These are phyloP conservation scores for Venustaconcha ellipsiformis DNA, from an alignment of 1,140 invertebrate species.

Conservation along the genomic window DNA sequence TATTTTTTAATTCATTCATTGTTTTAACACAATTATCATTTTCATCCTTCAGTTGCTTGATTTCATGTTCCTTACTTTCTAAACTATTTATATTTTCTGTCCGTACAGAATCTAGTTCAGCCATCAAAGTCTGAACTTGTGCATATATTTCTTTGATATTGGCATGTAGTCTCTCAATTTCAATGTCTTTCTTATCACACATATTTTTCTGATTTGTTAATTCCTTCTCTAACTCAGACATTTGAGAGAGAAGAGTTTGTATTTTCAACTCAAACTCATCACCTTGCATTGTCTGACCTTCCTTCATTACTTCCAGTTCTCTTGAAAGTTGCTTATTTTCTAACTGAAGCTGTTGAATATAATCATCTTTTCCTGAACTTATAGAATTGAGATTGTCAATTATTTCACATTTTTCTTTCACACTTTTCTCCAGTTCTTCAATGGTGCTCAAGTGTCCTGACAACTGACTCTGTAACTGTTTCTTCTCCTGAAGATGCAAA, in stretches of 20 bases:
- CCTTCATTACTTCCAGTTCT: slow-evolving; percentile 21
- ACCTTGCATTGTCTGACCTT: slow-evolving; percentile 14
- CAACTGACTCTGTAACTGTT: too few relatives aligned
- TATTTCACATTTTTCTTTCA: neutral
- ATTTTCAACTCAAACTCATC: slow-evolving; percentile 19
- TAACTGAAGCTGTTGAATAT: neutral
- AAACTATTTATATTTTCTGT: neutral
- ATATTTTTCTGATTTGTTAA: slow-evolving; percentile 8
- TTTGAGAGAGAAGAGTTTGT: slow-evolving; percentile 11
- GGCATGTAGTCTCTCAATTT: neutral
- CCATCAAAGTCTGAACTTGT: neutral
- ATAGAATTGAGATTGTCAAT: neutral
- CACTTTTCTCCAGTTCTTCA: too few relatives aligned
- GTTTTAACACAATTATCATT: too few relatives aligned
- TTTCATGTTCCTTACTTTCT: slow-evolving; percentile 8
- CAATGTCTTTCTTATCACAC: slow-evolving; percentile 1
- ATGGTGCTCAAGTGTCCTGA: too few relatives aligned
- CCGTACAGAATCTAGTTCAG: slow-evolving; percentile 5
- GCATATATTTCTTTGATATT: neutral
- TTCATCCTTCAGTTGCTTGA: neutral
- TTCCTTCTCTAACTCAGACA: slow-evolving; percentile 19
- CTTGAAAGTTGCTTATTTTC: slow-evolving; percentile 12
- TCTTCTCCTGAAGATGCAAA: too few relatives aligned
- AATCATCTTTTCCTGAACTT: neutral
- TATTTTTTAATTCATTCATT: too few relatives aligned